Base-by-base conservation (phyloP, 2,113 vertebrate genomes). In the Epinephelus moara region DNA sequence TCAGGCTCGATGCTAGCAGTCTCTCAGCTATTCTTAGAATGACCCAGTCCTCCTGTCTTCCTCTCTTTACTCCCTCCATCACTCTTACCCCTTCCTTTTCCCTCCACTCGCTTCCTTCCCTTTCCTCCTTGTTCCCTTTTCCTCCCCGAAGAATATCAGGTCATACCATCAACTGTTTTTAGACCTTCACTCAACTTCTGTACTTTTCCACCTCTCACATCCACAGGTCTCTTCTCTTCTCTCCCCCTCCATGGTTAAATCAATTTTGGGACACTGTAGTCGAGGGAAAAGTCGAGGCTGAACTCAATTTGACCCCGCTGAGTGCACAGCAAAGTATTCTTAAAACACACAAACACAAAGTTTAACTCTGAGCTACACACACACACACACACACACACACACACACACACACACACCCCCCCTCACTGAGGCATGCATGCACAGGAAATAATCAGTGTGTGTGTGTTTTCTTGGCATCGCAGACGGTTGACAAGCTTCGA, bases 401-500 rank as follows among this genome's bases (percentile, higher is more conserved):
- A 56, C 53, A 64, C 71, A 81, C 18, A 67, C 30, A 60, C 52
- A 61, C 27, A 70, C 57, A 75, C n/a, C 63, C 40, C n/a, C 64
- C 57, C 25, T 64, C 47, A 56, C 53, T 23, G 33, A 37, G 6
- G 60, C 71, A 56, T 2, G 4, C 55, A 57, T 23, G 0, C 47
- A 52, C 21, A 68, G 9, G 75, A 75, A 85, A 75, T 86, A 71
- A 78, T 63, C 15, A 63, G 10, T n/a, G 47, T 75, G 18, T 70
- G 6, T 37, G 33, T 37, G n/a, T 84, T 30, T 74, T 66, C 53
- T 67, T 73, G 61, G 80, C 72, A 63, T 87, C 72, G 81, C 84
- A 99, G 98, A 98, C 97, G 89, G 97, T 97, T 86, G 96, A 96
- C 85, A 97, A 98, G 85, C 94, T 99, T n/a, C 96, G 96, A 77